Conservation (phyloP, 2,888 invertebrate species). For the Antheraea assamensis region DNA sequence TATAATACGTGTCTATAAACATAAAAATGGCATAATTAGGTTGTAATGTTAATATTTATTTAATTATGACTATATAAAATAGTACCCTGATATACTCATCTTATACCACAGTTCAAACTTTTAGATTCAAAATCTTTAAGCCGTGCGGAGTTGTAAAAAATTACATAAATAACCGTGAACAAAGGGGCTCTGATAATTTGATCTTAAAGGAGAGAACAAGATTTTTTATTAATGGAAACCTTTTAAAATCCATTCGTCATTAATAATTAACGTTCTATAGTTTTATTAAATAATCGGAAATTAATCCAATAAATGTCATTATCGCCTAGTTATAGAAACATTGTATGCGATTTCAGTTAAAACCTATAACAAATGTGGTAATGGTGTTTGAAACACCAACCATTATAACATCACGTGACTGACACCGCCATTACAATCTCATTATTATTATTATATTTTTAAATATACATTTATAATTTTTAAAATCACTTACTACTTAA, state of each 20-base stretch:
- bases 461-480: neutral
- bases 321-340: neutral
- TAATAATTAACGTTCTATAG: neutral
- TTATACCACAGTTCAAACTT: neutral
- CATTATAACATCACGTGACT: neutral
- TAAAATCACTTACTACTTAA: neutral
- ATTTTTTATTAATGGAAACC: neutral
- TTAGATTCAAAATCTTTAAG: neutral
- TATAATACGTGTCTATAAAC: neutral
- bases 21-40: neutral
- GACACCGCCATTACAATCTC: neutral
- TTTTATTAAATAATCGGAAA: neutral
- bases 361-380: neutral
- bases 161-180: neutral
- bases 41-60: neutral
- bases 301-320: neutral
- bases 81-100: conserved; percentile 2
- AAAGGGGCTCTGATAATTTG: neutral
- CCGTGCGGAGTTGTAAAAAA: neutral
- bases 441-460: neutral
- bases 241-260: neutral
- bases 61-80: neutral
- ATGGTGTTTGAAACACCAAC: neutral
- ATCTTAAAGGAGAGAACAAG: neutral
- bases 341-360: neutral